phyloP scores from a whole-genome alignment of 2,797 vertebrate genomes.

The Microtus californicus region DNA sequence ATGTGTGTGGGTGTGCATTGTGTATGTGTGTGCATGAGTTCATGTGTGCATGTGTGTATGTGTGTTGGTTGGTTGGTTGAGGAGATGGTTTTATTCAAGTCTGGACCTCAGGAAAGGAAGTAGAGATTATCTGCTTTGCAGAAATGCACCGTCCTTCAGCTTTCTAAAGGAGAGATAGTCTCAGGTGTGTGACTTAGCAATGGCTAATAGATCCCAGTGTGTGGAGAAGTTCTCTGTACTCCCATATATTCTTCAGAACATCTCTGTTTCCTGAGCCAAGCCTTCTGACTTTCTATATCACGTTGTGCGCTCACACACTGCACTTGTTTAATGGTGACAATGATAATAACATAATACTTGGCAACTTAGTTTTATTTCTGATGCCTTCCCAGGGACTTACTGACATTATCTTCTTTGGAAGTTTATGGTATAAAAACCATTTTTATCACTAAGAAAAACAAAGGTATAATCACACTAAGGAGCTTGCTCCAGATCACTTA shows the following conservation, averaged over 20 bases:
- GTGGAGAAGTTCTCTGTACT: background rate
- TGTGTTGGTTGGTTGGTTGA: background rate
- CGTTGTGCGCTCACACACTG: background rate
- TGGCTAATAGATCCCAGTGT: too few relatives aligned
- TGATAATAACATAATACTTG: background rate
- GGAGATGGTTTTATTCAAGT: background rate
- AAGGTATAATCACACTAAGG: background rate
- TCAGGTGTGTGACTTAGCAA: background rate
- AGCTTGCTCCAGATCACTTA: background rate
- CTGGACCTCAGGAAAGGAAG: background rate
- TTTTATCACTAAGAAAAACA: background rate
- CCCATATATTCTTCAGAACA: background rate
- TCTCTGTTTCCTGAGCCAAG: background rate
- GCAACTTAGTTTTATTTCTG: background rate
- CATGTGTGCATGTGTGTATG: too few relatives aligned
- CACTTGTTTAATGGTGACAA: background rate
- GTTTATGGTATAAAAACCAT: background rate
- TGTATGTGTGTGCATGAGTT: too few relatives aligned
- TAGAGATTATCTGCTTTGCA: background rate
- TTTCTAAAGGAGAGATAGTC: background rate
- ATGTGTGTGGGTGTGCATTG: rapidly evolving
- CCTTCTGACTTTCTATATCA: background rate
- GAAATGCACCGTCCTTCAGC: background rate
- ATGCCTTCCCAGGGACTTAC: background rate
- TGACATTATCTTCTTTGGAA: slow-evolving; percentile 26